Evolutionary conservation across 1,140 invertebrate species (phyloP), one percentile per base, ranked within the genome.

Genomic region (Cephus cinctus): DNA sequence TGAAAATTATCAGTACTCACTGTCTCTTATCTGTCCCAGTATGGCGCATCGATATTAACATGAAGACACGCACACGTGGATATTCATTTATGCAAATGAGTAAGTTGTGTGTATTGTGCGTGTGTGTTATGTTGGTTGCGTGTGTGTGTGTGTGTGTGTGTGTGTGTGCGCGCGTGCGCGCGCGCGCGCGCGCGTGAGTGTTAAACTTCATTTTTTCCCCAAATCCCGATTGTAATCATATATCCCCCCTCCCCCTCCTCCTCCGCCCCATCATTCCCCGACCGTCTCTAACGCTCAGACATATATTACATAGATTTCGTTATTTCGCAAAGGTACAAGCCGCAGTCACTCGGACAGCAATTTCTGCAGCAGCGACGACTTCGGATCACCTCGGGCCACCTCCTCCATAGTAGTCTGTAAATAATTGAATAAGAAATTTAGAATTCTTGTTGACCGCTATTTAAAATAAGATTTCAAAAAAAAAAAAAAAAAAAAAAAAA

Each of bases 401-500:
- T 86, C 86, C 81, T 86, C 85, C 83, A 85, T 83, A 86, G 81
- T 82, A 86, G 67, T 86, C 85, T 87, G 82, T 52, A 36, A 52
- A 50, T 51, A 45, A 45, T 46, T 48, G 40, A 40, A 54, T 47
- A 34, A 55, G 43, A 47, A 54, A 12, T 32, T 47, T 45, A 45
- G 38, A 51, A 46, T 43, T n/a, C 25, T 40, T 16, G 2, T 34
- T 32, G 2, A 5, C 27, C 20, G 22, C 19, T 19, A 12, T 47
- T 36, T 34, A 9, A 27, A 52, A 19, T 38, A 39, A 21, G 27
- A 18, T 22, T 36, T 42, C 30, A 23, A 32, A 19, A 38, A 44
- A 46, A 27, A 25, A 36, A 31, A 39, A n/a, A 25, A 51, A n/a
- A 9, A 49, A 51, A 11, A n/a, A 30, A 23, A 16, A 15, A 38